phyloP scores from a whole-genome alignment of 2,113 vertebrate genomes.

The Rhynchomys soricoides region DNA sequence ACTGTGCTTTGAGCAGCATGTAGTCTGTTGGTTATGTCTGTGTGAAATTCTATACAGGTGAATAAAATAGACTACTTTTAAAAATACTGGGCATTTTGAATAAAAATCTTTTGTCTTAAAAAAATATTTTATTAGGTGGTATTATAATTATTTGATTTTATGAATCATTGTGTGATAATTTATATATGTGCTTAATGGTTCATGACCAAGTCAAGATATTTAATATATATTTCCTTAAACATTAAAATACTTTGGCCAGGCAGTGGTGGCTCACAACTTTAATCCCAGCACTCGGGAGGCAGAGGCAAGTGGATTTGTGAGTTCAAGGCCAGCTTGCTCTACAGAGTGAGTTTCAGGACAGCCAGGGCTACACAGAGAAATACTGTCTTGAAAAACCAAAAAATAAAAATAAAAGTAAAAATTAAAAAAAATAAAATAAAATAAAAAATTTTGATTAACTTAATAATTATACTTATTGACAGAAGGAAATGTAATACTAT shows the following conservation, averaged over 20 bases:
- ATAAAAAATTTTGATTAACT: no score
- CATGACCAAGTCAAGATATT: background rate
- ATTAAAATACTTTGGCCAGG: no score
- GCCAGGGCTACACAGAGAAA: no score
- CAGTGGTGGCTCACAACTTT: no score
- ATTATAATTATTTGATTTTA: background rate
- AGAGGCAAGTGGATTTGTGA: no score
- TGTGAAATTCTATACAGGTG: slow-evolving; percentile 87
- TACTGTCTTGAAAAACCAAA: no score
- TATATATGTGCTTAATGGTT: no score
- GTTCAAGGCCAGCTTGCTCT: no score
- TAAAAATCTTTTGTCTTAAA: slow-evolving; percentile 85
- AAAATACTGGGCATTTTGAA: slow-evolving; percentile 86
- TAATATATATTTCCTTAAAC: background rate
- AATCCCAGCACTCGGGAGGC: no score
- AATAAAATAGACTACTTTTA: slow-evolving; percentile 87
- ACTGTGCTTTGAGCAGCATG: slow-evolving; percentile 82
- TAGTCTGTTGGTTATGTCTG: slow-evolving; percentile 82
- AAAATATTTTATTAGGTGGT: background rate
- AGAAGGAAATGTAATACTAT: background rate
- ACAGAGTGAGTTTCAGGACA: no score
- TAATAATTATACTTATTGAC: background rate
- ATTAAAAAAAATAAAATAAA: no score
- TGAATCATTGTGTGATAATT: background rate
- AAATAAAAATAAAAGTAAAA: no score